phyloP scores from a whole-genome alignment of 1,140 invertebrate genomes.

The Cydia pomonella region DNA sequence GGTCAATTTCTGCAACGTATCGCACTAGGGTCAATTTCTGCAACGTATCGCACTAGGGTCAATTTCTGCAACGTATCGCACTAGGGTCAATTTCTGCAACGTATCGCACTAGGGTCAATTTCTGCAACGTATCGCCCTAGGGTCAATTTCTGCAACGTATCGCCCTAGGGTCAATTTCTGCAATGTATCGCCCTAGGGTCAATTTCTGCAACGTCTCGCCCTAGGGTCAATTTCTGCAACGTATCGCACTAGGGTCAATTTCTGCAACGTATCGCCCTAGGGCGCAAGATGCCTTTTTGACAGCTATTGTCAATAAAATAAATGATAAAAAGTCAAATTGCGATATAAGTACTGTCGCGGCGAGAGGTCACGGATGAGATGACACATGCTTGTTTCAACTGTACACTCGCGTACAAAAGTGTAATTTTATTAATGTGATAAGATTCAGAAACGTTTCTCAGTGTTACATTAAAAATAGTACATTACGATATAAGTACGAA shows the following conservation, averaged over 20 bases:
- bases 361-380: not conserved
- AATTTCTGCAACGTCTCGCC: too few relatives aligned
- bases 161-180: too few relatives aligned
- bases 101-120: not conserved
- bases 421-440: not conserved
- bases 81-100: not conserved
- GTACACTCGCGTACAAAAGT: not conserved
- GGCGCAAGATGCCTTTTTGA: not conserved
- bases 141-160: too few relatives aligned
- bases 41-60: not conserved
- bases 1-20: not conserved
- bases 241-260: too few relatives aligned
- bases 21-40: not conserved
- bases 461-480: too few relatives aligned
- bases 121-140: not conserved
- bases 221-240: too few relatives aligned
- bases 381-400: not conserved
- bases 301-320: not conserved
- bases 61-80: not conserved
- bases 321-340: constrained; percentile 12
- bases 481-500: too few relatives aligned
- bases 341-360: not conserved
- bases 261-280: not conserved
- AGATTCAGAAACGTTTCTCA: too few relatives aligned
- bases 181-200: too few relatives aligned